Base-by-base conservation (phyloP, 2,888 invertebrate genomes). In the Cosmia trapezina region DNA sequence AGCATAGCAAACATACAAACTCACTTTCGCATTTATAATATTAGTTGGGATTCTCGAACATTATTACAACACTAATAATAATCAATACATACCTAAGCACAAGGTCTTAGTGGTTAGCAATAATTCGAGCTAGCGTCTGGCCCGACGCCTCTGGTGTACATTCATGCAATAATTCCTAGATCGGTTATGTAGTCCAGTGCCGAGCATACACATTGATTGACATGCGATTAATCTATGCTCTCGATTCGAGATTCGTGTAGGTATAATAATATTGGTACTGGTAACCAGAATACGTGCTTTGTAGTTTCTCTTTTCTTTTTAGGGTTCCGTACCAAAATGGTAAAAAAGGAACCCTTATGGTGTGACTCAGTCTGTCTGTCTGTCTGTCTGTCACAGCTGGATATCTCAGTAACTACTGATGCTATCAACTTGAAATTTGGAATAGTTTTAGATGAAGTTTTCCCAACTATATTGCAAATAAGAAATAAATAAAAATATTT, bases 81-180 rank as follows among this genome's bases (percentile, higher is more conserved):
- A 22, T 1, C 3, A 19, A n/a, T 43, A 49, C 41, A 22, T 19
- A 28, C 28, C 28, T 28, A 28, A 2, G 28, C 3, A 28, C 28
- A 28, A 28, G 28, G 28, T 28, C 28, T 37, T 17, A 75, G 37
- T 41, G 45, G 37, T 62, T 8, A 14, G 28, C 59, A 67, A 43
- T 33, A 59, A 54, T 78, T 22, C 37, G 2, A 57, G 9, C 14
- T 6, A 19, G 9, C 51, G 51, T 17, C 51, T 22, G 17, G 28
- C 4, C 17, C 17, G 28, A 63, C 78, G 75, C 63, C 75, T 51
- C 45, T 3, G n/a, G n/a, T 47, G n/a, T 14, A 62, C 62, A 78
- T 80, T 66, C 65, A 43, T 66, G 76, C 28, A 70, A 65, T 76
- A 81, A 76, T 59, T 76, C 81, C 28, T 22, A 51, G 61, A 33